A percentile compares a stretch with the other conserved stretches of the same genome.
phyloP scores from a whole-genome alignment of 2,888 invertebrate species.

The Arge pagana region DNA sequence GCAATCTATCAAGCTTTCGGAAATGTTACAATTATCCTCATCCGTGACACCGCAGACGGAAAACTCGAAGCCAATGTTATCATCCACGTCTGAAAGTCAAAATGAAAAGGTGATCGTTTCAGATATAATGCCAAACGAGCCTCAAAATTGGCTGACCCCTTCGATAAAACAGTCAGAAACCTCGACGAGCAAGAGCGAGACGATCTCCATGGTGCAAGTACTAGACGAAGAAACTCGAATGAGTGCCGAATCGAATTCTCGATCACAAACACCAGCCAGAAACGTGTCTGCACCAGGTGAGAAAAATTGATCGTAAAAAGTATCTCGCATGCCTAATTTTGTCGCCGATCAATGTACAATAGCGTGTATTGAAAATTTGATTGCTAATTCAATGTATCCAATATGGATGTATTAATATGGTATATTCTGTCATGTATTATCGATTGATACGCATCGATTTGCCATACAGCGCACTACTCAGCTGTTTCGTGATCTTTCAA shows the following conservation, averaged over 20 bases:
- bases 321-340: no score
- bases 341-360: no score
- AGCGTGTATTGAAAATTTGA: no score
- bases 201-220: slow-evolving; percentile 55
- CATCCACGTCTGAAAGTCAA: slow-evolving; percentile 2
- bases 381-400: no score
- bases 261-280: slow-evolving; percentile 56
- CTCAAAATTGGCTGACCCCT: slow-evolving; percentile 53
- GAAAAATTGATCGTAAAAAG: no score
- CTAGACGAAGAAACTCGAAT: slow-evolving; percentile 63
- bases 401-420: no score
- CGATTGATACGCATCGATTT: no score
- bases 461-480: no score
- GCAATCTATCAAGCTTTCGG: slow-evolving; percentile 7
- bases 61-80: neutral
- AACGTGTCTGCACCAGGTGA: slow-evolving; percentile 50
- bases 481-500: no score
- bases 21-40: slow-evolving; percentile 5
- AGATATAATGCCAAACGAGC: slow-evolving; percentile 28
- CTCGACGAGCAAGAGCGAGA: slow-evolving; percentile 35
- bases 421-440: no score
- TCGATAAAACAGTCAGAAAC: slow-evolving; percentile 44
- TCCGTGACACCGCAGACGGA: neutral
- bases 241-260: slow-evolving; percentile 58
- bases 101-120: neutral